Evolutionary conservation across 1,140 invertebrate genomes (phyloP).

Genomic region (Drosophila tropicalis): DNA sequence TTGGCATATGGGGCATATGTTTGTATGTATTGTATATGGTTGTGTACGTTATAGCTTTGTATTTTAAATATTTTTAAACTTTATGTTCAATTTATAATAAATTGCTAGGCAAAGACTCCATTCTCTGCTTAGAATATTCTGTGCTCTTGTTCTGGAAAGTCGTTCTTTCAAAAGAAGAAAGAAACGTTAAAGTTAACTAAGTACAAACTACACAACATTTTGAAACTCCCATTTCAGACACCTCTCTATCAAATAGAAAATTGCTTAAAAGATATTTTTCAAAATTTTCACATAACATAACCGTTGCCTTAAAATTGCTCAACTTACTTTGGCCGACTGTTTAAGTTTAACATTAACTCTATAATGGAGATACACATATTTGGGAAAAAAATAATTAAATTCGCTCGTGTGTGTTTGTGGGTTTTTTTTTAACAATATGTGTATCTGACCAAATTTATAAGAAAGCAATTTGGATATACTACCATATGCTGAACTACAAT

Average conservation of each 20-base stretch:
- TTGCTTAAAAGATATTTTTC: constrained; percentile 60
- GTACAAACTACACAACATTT: constrained; percentile 41
- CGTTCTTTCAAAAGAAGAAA: too few relatives aligned
- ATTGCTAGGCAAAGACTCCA: constrained; percentile 30
- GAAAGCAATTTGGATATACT: constrained; percentile 42
- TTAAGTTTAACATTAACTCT: constrained; percentile 22
- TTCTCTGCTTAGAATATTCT: too few relatives aligned
- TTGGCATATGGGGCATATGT: constrained; percentile 68
- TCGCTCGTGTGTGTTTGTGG: constrained; percentile 55
- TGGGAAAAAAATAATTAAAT: constrained; percentile 72
- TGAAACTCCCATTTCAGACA: constrained; percentile 48
- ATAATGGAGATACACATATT: constrained; percentile 45
- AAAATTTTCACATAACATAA: constrained; percentile 28
- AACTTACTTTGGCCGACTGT: constrained; percentile 40
- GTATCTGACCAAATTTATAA: constrained; percentile 45
- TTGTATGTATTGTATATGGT: constrained; percentile 43
- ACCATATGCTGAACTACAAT: neutral
- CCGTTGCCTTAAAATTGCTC: constrained; percentile 29
- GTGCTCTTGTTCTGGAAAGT: too few relatives aligned
- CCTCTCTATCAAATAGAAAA: constrained; percentile 77
- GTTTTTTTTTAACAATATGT: constrained; percentile 55
- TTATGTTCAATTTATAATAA: constrained; percentile 46
- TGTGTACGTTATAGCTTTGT: constrained; percentile 39
- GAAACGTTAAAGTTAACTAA: constrained; percentile 41
- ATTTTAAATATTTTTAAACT: constrained; percentile 27